Percentiles rank a stretch among this genome's conserved stretches.
These are phyloP conservation scores for Aspidiotus destructor DNA, from an alignment of 2,888 invertebrate species.

Conservation along the genomic window DNA sequence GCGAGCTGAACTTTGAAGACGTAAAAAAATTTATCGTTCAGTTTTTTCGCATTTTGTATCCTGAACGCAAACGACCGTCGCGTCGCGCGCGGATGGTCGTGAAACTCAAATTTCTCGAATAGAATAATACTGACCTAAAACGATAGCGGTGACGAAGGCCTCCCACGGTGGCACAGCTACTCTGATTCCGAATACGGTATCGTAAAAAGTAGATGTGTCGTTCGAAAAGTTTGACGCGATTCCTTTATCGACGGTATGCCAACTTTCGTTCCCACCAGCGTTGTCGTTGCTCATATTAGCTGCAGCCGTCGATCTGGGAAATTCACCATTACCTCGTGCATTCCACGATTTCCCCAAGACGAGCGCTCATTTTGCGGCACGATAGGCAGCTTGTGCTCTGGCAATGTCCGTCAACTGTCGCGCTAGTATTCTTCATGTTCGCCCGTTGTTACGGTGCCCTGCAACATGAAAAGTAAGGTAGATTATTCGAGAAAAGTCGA, in stretches of 20 bases:
- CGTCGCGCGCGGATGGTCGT: too few relatives aligned
- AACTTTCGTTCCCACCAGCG: background rate
- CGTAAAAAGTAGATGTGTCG: background rate
- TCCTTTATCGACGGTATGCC: slow-evolving; percentile 12
- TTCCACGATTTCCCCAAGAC: background rate
- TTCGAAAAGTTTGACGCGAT: background rate
- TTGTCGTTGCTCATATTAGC: slow-evolving; percentile 21
- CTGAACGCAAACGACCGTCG: too few relatives aligned
- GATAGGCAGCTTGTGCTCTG: background rate
- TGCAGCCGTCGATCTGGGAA: background rate
- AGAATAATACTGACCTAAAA: slow-evolving; percentile 10
- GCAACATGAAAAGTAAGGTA: background rate
- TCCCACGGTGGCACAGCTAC: slow-evolving; percentile 26
- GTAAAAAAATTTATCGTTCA: too few relatives aligned
- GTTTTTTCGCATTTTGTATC: too few relatives aligned
- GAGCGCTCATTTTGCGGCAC: background rate
- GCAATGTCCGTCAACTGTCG: background rate
- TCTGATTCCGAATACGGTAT: slow-evolving; percentile 11
- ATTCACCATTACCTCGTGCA: slow-evolving; percentile 12
- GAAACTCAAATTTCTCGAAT: too few relatives aligned
- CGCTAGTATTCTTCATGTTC: background rate
- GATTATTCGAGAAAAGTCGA: background rate
- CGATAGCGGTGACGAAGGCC: slow-evolving; percentile 12
- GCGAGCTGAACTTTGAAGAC: too few relatives aligned
- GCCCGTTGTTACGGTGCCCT: background rate